These are phyloP conservation scores for Rhinatrema bivittatum DNA, from an alignment of 2,797 vertebrate genomes.

Conservation along the genomic window DNA sequence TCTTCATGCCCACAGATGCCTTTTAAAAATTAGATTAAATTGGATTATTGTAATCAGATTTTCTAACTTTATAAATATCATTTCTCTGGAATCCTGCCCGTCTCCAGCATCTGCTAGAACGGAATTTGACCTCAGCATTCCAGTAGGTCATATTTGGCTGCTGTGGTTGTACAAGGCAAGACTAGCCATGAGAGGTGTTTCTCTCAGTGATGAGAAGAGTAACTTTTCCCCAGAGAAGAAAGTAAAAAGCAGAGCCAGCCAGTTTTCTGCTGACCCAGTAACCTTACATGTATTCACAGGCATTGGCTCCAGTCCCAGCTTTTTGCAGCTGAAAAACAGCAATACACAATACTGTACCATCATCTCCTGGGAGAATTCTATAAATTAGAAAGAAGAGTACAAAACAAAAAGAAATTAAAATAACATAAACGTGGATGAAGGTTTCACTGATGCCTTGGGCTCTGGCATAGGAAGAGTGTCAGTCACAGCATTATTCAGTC, in stretches of 20 bases:
- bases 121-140: conserved; percentile 38
- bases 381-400: conserved; percentile 39
- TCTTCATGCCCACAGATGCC: neutral
- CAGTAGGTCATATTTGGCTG: conserved; percentile 18
- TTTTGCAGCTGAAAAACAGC: conserved; percentile 50
- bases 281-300: conserved; percentile 35
- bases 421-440: conserved; percentile 33
- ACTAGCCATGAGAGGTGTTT: conserved; percentile 22
- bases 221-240: conserved; percentile 35
- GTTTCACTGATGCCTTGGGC: conserved; percentile 42
- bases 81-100: conserved; percentile 5
- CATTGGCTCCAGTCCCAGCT: conserved; percentile 38
- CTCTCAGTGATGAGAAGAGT: conserved; percentile 45
- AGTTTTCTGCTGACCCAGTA: conserved; percentile 35
- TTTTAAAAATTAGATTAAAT: conserved; percentile 3
- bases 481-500: conserved; percentile 18
- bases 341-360: conserved; percentile 32
- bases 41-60: conserved; percentile 4
- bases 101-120: conserved; percentile 19
- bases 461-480: conserved; percentile 31
- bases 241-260: conserved; percentile 40
- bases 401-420: conserved; percentile 43
- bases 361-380: conserved; percentile 37
- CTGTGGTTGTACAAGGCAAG: conserved; percentile 19
- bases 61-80: conserved; percentile 14